Conservation (phyloP, 2,888 invertebrate species). For the Mythimna ferrago region DNA sequence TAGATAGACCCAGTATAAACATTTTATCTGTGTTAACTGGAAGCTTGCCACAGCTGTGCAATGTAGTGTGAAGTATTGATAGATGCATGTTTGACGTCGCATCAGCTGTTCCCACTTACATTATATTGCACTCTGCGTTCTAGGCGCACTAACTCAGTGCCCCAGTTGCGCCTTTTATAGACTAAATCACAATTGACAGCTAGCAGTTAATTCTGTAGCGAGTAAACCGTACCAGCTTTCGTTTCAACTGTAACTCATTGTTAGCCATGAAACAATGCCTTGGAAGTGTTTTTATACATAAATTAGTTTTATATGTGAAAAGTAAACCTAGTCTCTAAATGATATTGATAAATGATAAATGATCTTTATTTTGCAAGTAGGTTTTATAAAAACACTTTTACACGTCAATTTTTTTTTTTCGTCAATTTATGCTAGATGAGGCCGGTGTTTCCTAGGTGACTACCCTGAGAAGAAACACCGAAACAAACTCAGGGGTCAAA, state of each 20-base stretch:
- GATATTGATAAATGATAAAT: too few species aligned
- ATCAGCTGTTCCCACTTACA: constrained; percentile 54
- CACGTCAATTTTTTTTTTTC: too few species aligned
- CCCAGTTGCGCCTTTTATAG: constrained; percentile 30
- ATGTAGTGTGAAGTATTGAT: constrained; percentile 63
- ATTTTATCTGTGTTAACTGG: constrained; percentile 46
- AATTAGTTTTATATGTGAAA: constrained; percentile 8
- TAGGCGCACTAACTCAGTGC: constrained; percentile 13
- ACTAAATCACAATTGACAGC: constrained; percentile 8
- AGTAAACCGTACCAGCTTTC: constrained; percentile 3
- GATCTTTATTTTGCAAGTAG: too few species aligned
- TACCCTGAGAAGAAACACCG: too few species aligned
- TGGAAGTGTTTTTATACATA: not conserved
- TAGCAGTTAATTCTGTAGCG: constrained; percentile 12
- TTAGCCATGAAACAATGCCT: constrained; percentile 6
- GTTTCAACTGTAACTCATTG: constrained; percentile 16
- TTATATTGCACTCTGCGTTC: constrained; percentile 49
- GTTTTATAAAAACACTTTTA: too few species aligned
- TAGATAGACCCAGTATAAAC: constrained; percentile 24
- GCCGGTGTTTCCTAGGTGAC: too few species aligned
- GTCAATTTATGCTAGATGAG: too few species aligned
- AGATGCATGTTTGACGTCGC: constrained; percentile 58
- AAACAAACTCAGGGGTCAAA: too few species aligned
- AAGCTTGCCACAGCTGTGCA: constrained; percentile 48
- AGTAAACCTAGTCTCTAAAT: not conserved